These are phyloP conservation scores for Drosophila suzukii DNA, from an alignment of 1,140 invertebrate genomes.

Conservation along the genomic window DNA sequence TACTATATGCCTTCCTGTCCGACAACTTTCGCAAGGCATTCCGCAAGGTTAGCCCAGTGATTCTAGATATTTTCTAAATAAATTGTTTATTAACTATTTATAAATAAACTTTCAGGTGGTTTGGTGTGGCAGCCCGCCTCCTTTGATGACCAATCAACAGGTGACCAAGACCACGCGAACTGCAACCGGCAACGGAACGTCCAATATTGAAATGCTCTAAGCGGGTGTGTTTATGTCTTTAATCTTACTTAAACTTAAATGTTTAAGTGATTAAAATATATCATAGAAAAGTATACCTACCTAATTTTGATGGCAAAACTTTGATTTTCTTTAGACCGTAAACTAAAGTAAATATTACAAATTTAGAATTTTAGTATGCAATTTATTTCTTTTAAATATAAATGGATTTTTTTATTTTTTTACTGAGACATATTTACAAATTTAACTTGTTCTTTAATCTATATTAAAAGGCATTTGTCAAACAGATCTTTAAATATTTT, in stretches of 20 bases:
- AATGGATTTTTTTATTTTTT: too few relatives aligned
- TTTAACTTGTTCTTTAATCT: too few relatives aligned
- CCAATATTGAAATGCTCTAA: slow-evolving; percentile 84
- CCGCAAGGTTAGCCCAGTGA: slow-evolving; percentile 85
- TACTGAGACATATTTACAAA: neutral
- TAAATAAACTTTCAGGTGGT: slow-evolving; percentile 54
- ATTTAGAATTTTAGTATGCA: too few relatives aligned
- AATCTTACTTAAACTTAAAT: neutral
- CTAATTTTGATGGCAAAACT: too few relatives aligned
- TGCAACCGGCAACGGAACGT: slow-evolving; percentile 81
- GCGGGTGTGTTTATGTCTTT: slow-evolving; percentile 17
- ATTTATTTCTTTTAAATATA: too few relatives aligned
- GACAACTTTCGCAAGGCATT: slow-evolving; percentile 95
- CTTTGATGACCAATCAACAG: slow-evolving; percentile 71
- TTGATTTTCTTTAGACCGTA: too few relatives aligned
- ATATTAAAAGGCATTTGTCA: neutral
- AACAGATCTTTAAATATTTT: too few relatives aligned
- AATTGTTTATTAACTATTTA: neutral
- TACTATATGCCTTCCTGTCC: slow-evolving; percentile 96
- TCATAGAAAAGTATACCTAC: neutral
- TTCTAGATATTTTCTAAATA: too few relatives aligned
- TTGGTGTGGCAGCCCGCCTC: slow-evolving; percentile 80
- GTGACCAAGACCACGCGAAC: slow-evolving; percentile 80
- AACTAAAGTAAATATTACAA: too few relatives aligned
- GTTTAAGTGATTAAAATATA: neutral